Conservation (phyloP, 1,140 invertebrate genomes). For the Drosophila arawakana region DNA sequence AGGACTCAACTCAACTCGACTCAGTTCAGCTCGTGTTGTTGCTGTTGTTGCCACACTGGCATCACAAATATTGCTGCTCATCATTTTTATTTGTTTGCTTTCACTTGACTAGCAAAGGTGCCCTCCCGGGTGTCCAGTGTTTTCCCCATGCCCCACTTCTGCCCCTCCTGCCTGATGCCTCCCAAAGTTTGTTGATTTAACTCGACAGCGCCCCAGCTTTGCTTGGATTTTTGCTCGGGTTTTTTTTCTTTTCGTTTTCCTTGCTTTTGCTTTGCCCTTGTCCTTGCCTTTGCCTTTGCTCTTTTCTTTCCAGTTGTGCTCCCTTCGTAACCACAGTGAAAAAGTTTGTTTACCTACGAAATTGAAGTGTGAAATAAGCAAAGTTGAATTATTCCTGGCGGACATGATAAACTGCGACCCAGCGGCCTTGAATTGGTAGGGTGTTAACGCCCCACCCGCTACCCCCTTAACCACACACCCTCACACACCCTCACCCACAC, state of each 20-base stretch:
- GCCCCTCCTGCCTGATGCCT: not conserved
- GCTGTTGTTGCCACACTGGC: slow-evolving; percentile 33
- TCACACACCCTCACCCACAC: not conserved
- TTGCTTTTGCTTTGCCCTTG: slow-evolving; percentile 19
- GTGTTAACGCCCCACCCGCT: not conserved
- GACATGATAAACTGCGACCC: slow-evolving; percentile 81
- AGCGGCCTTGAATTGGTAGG: slow-evolving; percentile 22
- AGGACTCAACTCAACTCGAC: slow-evolving; percentile 46
- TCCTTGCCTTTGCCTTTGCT: not conserved
- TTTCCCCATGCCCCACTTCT: not conserved
- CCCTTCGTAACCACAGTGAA: slow-evolving; percentile 21
- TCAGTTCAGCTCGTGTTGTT: slow-evolving; percentile 4
- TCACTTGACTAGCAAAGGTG: slow-evolving; percentile 58
- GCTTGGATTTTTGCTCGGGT: slow-evolving; percentile 34
- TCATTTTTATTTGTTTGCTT: slow-evolving; percentile 82
- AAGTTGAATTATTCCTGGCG: slow-evolving; percentile 83
- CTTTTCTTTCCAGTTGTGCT: not conserved
- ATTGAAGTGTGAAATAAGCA: slow-evolving; percentile 83
- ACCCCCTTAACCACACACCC: not conserved
- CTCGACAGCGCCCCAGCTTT: slow-evolving; percentile 41
- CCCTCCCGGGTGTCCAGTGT: slow-evolving; percentile 42
- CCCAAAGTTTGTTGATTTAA: slow-evolving; percentile 62
- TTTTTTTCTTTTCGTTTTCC: slow-evolving; percentile 32
- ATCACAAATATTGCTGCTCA: slow-evolving; percentile 75
- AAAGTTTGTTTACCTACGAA: slow-evolving; percentile 82